Base-by-base conservation (phyloP, 2,888 invertebrate genomes). In the Sisyra terminalis region DNA sequence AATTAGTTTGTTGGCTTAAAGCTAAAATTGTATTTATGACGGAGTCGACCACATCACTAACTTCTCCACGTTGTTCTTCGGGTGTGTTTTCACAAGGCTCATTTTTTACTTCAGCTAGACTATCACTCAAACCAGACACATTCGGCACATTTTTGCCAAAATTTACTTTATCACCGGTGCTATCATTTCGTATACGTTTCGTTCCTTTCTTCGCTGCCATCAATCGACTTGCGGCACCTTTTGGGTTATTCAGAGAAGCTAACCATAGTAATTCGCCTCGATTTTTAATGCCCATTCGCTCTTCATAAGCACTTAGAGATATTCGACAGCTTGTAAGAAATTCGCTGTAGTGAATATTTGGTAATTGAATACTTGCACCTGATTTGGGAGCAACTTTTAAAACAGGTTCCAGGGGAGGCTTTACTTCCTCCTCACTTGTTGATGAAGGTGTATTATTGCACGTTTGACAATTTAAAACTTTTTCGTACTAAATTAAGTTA, bases 321-420 rank as follows among this genome's bases (percentile, higher is more conserved):
- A 87, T 78, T 52, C 78, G 82, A 52, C 80, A 75, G 52, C 78
- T 80, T 45, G 84, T 83, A 30, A 84, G 64, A 54, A 77, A 80
- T 54, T 85, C 85, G 32, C 78, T 79, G 38, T 84, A 70, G 52
- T 78, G 78, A 13, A 85, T 69, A 34, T 76, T 69, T 0, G 86
- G 84, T 17, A 84, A 57, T 51, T 80, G 76, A 40, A 86, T 73
- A 49, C 71, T 66, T 2, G 73, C 70, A 13, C 70, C 73, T 1
- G 75, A 66, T 53, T 75, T 58, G 50, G 78, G 66, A 50, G 71
- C 58, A 51, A 73, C 51, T 46, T 58, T 51, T 40, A 64, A 16
- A 7, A 38, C 29, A 6, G 37, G 30, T 15, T 43, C 43, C 10
- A 30, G 30, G 6, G 30, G 11, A 15, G 31, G 29, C 31, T 38